Evolutionary conservation across 2,797 vertebrate species (phyloP).

Genomic region (Myotis pilosus): DNA sequence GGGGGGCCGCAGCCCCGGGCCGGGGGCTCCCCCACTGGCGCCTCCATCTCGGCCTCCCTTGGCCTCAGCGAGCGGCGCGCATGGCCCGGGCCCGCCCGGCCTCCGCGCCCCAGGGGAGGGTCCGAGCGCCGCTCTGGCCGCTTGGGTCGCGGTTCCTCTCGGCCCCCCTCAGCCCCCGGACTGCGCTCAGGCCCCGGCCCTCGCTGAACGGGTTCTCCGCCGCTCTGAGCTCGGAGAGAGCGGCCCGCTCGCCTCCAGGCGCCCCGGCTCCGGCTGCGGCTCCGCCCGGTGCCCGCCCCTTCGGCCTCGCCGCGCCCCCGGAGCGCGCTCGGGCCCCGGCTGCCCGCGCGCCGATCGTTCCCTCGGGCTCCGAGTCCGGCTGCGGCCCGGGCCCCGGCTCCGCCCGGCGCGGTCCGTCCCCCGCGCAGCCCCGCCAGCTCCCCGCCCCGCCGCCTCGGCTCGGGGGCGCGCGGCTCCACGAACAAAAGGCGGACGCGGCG

Average conservation of each 20-base stretch:
- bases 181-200: conserved; percentile 34
- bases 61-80: conserved; percentile 61
- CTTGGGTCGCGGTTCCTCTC: conserved; percentile 2
- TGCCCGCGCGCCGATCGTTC: conserved; percentile 23
- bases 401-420: conserved; percentile 82
- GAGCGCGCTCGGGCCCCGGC: conserved; percentile 52
- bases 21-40: conserved; percentile 50
- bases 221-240: conserved; percentile 53
- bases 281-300: conserved; percentile 74
- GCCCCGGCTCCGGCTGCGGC: conserved; percentile 72
- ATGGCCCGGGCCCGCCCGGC: conserved; percentile 67
- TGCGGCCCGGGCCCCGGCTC: conserved; percentile 72
- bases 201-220: conserved; percentile 55
- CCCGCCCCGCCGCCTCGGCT: conserved; percentile 80
- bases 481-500: conserved; percentile 85
- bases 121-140: conserved; percentile 30
- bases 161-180: conserved; percentile 28
- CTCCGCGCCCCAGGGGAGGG: conserved; percentile 40
- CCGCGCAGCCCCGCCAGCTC: conserved; percentile 77
- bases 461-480: conserved; percentile 83
- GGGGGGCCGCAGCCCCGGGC: conserved; percentile 68
- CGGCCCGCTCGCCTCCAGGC: conserved; percentile 73
- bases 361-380: conserved; percentile 66
- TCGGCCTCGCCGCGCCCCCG: conserved; percentile 76
- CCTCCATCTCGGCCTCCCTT: conserved; percentile 66